Evolutionary conservation across 1,140 invertebrate genomes (phyloP).

Genomic region (Papilio machaon): DNA sequence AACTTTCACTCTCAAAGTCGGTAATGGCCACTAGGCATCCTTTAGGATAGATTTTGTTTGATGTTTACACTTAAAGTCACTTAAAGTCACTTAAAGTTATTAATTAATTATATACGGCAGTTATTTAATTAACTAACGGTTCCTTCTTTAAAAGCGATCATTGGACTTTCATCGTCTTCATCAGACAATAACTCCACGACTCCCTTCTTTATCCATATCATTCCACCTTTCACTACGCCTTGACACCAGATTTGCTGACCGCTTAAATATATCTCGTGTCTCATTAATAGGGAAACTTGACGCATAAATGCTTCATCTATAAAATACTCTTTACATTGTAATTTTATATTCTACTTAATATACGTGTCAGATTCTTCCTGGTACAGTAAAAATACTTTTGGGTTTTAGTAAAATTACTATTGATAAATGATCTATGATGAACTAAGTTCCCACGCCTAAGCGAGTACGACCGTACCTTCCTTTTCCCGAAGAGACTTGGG

Average conservation of each 20-base stretch:
- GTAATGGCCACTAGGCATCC: not conserved
- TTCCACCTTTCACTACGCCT: conserved; percentile 69
- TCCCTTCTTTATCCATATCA: conserved; percentile 73
- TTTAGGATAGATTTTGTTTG: not conserved
- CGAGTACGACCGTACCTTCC: no score
- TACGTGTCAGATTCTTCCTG: no score
- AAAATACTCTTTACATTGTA: conserved; percentile 31
- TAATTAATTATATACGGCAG: not conserved
- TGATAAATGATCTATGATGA: no score
- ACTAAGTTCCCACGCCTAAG: no score
- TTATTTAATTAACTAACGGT: conserved; percentile 60
- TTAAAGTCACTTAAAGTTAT: not conserved
- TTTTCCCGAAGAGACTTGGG: no score
- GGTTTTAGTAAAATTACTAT: no score
- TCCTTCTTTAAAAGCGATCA: conserved; percentile 76
- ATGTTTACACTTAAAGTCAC: not conserved
- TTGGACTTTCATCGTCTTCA: conserved; percentile 78
- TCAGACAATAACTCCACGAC: conserved; percentile 78
- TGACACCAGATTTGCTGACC: conserved; percentile 74
- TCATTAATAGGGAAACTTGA: conserved; percentile 69
- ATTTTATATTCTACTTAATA: no score
- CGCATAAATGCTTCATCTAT: conserved; percentile 73
- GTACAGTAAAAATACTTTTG: no score
- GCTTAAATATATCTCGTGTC: conserved; percentile 68
- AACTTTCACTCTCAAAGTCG: no score